Conservation (phyloP, 1,140 invertebrate species). For the Anastrepha obliqua region DNA sequence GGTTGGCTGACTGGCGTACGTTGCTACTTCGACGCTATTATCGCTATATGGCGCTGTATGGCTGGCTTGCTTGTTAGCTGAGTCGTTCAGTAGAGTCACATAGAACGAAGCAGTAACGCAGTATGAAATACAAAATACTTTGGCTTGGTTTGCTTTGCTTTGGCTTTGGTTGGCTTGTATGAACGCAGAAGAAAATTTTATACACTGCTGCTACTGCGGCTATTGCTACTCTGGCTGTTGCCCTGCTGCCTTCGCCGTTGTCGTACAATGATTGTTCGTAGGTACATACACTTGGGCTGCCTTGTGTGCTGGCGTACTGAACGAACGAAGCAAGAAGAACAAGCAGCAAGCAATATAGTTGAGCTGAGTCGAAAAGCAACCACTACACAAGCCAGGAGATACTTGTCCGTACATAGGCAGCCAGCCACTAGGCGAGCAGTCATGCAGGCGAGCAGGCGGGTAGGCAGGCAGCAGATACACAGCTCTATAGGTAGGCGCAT, state of each 20-base stretch:
- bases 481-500: constrained; percentile 11
- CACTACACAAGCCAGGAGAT: constrained; percentile 13
- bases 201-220: constrained; percentile 48
- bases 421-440: not conserved
- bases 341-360: constrained; percentile 26
- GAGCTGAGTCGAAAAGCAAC: constrained; percentile 42
- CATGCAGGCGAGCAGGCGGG: not conserved
- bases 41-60: constrained; percentile 37
- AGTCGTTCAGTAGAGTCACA: constrained; percentile 14
- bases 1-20: not conserved
- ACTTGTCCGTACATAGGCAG: not conserved
- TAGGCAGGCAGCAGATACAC: not conserved
- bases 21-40: constrained; percentile 48
- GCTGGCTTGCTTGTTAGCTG: constrained; percentile 21
- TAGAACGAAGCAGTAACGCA: constrained; percentile 38
- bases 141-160: not conserved
- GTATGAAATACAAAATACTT: constrained; percentile 52
- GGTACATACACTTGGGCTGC: constrained; percentile 30
- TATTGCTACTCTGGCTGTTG: constrained; percentile 39
- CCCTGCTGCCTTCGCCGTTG: constrained; percentile 20
- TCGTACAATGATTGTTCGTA: constrained; percentile 11
- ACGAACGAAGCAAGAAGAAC: constrained; percentile 22
- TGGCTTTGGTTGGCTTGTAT: constrained; percentile 27
- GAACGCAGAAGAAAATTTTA: constrained; percentile 30
- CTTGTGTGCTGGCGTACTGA: not conserved